Percentiles rank a stretch among this genome's conserved stretches.
These are phyloP conservation scores for mouse (Mus musculus) DNA, from an alignment of 2,113 vertebrate species.

Conservation along the genomic window GRCm39 chr3:123498001-123498500, in stretches of 20 bases:
- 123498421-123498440: background rate
- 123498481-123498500: background rate
- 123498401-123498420: background rate
- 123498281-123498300: constrained; percentile 44
- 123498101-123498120: constrained; percentile 51
- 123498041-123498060: background rate
- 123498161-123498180: constrained; percentile 41
- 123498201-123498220: background rate
- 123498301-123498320: background rate
- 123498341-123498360: background rate
- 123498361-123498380: background rate
- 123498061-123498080: constrained; percentile 47
- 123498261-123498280: background rate
- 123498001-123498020: background rate
- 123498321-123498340: background rate
- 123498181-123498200: constrained; percentile 51
- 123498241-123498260: background rate
- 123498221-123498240: background rate
- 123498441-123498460: background rate
- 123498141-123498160: constrained; percentile 40
- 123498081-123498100: constrained; percentile 32
- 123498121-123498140: constrained; percentile 16
- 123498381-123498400: background rate
- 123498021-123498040: background rate
- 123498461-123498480: background rate